Percentiles rank a stretch among this genome's conserved stretches.
Evolutionary conservation across 2,888 invertebrate genomes (phyloP).

Genomic region (Tiphia femorata): DNA sequence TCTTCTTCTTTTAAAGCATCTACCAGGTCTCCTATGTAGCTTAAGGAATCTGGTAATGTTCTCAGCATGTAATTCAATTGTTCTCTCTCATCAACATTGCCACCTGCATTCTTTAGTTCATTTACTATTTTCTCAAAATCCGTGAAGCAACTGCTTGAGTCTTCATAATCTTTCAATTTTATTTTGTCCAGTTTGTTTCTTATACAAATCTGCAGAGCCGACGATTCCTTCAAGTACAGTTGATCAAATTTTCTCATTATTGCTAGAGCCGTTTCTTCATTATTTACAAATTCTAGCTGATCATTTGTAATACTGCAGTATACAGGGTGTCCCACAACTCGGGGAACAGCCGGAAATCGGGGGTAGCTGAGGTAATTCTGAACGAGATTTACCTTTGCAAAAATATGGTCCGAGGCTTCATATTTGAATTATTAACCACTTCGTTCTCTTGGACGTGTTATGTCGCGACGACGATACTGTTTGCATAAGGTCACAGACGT

Average conservation of each 20-base stretch:
- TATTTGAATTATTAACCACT: too few species aligned
- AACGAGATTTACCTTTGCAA: too few species aligned
- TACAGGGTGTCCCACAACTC: too few species aligned
- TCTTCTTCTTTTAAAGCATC: conserved; percentile 39
- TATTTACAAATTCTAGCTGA: conserved; percentile 13
- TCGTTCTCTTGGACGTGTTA: too few species aligned
- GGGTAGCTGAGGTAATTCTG: too few species aligned
- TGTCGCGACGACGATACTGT: too few species aligned
- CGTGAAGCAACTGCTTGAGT: conserved; percentile 2
- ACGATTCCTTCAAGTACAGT: conserved; percentile 15
- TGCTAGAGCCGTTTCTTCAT: not conserved
- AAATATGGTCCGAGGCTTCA: too few species aligned
- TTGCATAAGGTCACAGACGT: too few species aligned
- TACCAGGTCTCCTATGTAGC: conserved; percentile 44
- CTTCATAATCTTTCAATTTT: conserved; percentile 10
- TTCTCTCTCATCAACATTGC: conserved; percentile 35
- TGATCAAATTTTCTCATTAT: conserved; percentile 18
- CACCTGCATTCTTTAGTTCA: conserved; percentile 10
- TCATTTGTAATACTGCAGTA: conserved; percentile 11
- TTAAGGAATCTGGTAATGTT: conserved; percentile 36
- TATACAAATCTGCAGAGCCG: conserved; percentile 16
- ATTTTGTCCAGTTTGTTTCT: conserved; percentile 13
- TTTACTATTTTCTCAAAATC: conserved; percentile 17
- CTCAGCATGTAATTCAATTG: conserved; percentile 45
- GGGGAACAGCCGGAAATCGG: too few species aligned